phyloP scores from a whole-genome alignment of 1,140 invertebrate genomes.

The Trigoniulus corallinus region DNA sequence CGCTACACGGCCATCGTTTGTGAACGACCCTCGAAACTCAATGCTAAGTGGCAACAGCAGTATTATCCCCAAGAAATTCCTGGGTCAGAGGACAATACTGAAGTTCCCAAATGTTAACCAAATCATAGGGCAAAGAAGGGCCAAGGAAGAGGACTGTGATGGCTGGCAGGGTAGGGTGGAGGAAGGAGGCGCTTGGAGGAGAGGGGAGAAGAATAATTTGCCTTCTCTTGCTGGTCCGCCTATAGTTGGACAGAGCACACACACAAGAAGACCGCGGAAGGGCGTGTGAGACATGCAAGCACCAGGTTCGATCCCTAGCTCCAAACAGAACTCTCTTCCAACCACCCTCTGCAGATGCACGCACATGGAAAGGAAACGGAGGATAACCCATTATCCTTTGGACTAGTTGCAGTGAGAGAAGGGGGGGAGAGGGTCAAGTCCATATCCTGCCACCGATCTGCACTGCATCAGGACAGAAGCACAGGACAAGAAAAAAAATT shows the following conservation, averaged over 20 bases:
- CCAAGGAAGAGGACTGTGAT: neutral
- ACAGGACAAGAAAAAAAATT: too few relatives aligned
- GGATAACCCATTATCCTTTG: neutral
- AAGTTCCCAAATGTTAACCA: neutral
- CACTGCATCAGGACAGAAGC: too few relatives aligned
- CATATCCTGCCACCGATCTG: too few relatives aligned
- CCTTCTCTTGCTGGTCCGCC: too few relatives aligned
- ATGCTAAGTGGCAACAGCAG: too few relatives aligned
- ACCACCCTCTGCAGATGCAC: neutral
- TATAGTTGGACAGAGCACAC: too few relatives aligned
- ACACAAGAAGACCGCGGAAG: too few relatives aligned
- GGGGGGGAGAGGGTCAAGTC: neutral
- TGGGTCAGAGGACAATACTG: too few relatives aligned
- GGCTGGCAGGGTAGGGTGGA: neutral
- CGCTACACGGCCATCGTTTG: too few relatives aligned
- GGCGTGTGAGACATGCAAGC: neutral
- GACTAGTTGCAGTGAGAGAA: neutral
- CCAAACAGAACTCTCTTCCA: neutral
- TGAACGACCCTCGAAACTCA: too few relatives aligned
- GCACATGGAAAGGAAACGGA: neutral
- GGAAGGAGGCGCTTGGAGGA: neutral
- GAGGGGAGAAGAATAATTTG: neutral
- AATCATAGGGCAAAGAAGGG: too few relatives aligned
- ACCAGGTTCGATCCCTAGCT: neutral
- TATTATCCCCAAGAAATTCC: too few relatives aligned